A percentile compares a stretch with the other conserved stretches of the same genome.
Conservation (phyloP, 2,797 vertebrate species). For the Lutjanus argentimaculatus region DNA sequence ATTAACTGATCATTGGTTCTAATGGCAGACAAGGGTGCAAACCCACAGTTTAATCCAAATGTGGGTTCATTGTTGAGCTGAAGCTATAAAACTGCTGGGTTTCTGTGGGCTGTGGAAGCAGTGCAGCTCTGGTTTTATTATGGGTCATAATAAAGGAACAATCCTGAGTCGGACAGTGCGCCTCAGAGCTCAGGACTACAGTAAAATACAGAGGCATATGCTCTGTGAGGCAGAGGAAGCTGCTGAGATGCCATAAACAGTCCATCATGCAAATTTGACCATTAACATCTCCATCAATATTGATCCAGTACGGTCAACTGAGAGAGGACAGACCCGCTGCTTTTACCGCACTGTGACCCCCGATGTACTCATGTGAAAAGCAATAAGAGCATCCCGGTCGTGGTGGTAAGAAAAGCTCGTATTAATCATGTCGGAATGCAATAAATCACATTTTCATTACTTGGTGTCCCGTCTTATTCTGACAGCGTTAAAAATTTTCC, state of each 20-base stretch:
- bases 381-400: not conserved
- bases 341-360: constrained; percentile 3
- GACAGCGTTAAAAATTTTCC: too few species aligned
- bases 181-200: constrained; percentile 6
- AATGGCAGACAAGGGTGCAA: not conserved
- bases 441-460: not conserved
- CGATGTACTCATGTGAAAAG: not conserved
- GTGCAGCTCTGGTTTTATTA: constrained; percentile 44
- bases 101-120: constrained; percentile 17
- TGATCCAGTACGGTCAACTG: constrained; percentile 17
- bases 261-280: constrained; percentile 9
- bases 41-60: not conserved
- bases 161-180: constrained; percentile 17
- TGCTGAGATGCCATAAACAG: not conserved
- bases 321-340: not conserved
- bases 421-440: not conserved
- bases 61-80: not conserved
- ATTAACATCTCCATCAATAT: constrained; percentile 10
- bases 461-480: constrained; percentile 13
- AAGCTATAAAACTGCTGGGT: not conserved
- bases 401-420: not conserved
- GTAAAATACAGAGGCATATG: not conserved
- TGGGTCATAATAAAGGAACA: constrained; percentile 32
- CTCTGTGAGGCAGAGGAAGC: not conserved
- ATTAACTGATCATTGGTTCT: constrained; percentile 5